These are phyloP conservation scores for Alcedo quadribrachys DNA, from an alignment of 2,797 vertebrate species.

Conservation along the genomic window DNA sequence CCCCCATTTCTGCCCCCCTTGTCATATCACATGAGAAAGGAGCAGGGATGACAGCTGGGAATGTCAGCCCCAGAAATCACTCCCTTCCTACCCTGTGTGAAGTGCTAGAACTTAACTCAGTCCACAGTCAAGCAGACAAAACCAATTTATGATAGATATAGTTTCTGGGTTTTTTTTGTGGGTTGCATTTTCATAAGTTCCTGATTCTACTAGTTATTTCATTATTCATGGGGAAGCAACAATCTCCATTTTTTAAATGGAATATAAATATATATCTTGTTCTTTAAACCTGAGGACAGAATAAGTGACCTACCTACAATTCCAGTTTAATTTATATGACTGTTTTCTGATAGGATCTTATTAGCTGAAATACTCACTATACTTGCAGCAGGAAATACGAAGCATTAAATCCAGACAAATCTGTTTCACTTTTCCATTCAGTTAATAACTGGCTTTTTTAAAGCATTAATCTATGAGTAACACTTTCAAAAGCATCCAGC, in stretches of 20 bases:
- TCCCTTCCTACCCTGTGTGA: not conserved
- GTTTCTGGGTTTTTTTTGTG: not conserved
- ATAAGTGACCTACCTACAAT: not conserved
- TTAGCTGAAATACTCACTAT: not conserved
- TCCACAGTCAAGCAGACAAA: not conserved
- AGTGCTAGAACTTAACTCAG: not conserved
- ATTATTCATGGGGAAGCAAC: not conserved
- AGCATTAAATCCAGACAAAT: conserved; percentile 1
- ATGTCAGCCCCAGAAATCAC: not conserved
- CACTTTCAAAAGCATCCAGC: not conserved
- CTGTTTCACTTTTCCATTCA: not conserved
- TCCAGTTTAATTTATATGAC: not conserved
- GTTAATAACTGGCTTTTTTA: conserved; percentile 6
- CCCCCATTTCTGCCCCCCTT: not conserved
- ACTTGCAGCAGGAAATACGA: conserved; percentile 6
- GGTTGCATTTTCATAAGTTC: not conserved
- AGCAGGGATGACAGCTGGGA: not conserved
- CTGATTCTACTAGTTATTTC: not conserved
- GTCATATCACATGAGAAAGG: not conserved
- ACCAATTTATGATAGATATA: not conserved
- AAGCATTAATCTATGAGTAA: not conserved
- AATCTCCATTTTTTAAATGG: not conserved
- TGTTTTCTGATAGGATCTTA: not conserved
- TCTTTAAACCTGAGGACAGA: not conserved
- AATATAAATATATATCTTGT: not conserved